Evolutionary conservation across 2,888 invertebrate genomes (phyloP).

Genomic region (Leptinotarsa haldemani): DNA sequence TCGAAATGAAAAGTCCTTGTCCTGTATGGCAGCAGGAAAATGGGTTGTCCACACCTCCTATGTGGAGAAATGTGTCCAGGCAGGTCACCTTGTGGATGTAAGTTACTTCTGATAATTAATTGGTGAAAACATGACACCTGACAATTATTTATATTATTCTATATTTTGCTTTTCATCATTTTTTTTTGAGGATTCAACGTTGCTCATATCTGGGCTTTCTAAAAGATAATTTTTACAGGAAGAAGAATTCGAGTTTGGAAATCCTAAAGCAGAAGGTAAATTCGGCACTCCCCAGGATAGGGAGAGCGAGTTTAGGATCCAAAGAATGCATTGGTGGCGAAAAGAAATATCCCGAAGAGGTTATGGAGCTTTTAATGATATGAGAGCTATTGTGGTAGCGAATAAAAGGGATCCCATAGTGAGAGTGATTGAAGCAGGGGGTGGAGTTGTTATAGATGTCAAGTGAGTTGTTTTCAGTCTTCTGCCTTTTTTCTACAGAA

Average conservation of each 20-base stretch:
- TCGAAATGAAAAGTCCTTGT: slow-evolving; percentile 89
- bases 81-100: slow-evolving; percentile 75
- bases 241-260: slow-evolving; percentile 88
- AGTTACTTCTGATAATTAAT: slow-evolving; percentile 48
- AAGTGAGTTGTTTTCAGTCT: slow-evolving; percentile 65
- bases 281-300: slow-evolving; percentile 65
- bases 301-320: slow-evolving; percentile 65
- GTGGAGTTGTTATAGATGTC: slow-evolving; percentile 74
- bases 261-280: slow-evolving; percentile 71
- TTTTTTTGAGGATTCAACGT: too few species aligned
- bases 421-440: slow-evolving; percentile 82
- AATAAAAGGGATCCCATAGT: slow-evolving; percentile 73
- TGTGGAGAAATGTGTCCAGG: slow-evolving; percentile 74
- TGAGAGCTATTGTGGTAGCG: slow-evolving; percentile 72
- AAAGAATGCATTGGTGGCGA: slow-evolving; percentile 79
- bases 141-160: too few species aligned
- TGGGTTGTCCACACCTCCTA: slow-evolving; percentile 90
- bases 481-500: slow-evolving; percentile 8
- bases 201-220: too few species aligned
- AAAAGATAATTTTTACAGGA: slow-evolving; percentile 69
- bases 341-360: slow-evolving; percentile 66
- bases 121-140: too few species aligned
- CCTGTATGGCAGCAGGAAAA: slow-evolving; percentile 87
- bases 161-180: too few species aligned
- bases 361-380: slow-evolving; percentile 65